phyloP scores from a whole-genome alignment of 2,888 invertebrate species.

The Odontomyia ornata region DNA sequence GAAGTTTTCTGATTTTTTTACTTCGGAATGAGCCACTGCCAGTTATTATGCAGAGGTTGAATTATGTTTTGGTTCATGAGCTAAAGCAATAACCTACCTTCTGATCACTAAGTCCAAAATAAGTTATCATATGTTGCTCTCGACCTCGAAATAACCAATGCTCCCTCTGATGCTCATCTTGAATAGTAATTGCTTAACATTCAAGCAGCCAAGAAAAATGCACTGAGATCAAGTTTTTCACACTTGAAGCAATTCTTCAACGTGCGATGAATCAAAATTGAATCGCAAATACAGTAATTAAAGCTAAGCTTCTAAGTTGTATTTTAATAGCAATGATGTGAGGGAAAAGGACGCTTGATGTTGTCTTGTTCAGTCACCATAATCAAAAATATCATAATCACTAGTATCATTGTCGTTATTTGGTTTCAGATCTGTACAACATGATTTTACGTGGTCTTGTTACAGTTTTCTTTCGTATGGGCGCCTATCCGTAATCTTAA shows the following conservation, averaged over 20 bases:
- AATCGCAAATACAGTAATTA: background rate
- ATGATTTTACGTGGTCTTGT: background rate
- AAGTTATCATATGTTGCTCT: too few relatives aligned
- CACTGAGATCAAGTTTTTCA: background rate
- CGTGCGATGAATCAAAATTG: background rate
- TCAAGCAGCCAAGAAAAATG: background rate
- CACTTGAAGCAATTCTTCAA: background rate
- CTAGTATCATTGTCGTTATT: background rate
- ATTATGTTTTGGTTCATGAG: too few relatives aligned
- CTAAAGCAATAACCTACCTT: too few relatives aligned
- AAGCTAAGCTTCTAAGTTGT: background rate
- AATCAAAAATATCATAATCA: background rate
- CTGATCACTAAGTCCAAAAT: too few relatives aligned
- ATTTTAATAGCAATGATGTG: background rate
- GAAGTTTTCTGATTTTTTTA: too few relatives aligned
- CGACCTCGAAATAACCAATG: too few relatives aligned
- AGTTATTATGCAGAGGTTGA: too few relatives aligned
- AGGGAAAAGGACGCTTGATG: slow-evolving; percentile 7
- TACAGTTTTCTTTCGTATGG: slow-evolving; percentile 15
- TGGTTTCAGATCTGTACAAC: background rate
- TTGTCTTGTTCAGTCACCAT: background rate
- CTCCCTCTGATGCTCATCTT: background rate
- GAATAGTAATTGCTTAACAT: background rate
- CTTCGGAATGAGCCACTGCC: too few relatives aligned
- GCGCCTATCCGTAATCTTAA: background rate